These are phyloP conservation scores for Tortricodes alternella DNA, from an alignment of 2,888 invertebrate genomes.

Conservation along the genomic window DNA sequence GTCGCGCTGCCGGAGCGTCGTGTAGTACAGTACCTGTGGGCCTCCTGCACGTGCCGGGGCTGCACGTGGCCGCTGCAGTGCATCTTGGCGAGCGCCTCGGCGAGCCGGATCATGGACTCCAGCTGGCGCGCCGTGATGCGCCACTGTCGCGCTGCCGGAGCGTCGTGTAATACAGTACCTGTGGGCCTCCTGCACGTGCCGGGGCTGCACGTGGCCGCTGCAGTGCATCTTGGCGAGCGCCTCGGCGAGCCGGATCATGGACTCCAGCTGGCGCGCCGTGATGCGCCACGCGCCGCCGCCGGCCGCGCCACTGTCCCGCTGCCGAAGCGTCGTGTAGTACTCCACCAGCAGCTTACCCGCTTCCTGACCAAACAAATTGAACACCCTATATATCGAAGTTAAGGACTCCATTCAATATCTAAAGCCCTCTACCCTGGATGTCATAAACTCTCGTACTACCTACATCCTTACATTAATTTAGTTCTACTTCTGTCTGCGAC, in stretches of 20 bases:
- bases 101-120: slow-evolving; percentile 92
- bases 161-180: slow-evolving; percentile 33
- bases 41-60: slow-evolving; percentile 93
- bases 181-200: slow-evolving; percentile 92
- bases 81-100: slow-evolving; percentile 98
- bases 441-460: no score
- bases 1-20: slow-evolving; percentile 48
- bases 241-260: slow-evolving; percentile 96
- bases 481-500: no score
- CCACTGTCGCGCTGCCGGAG: not conserved
- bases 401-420: no score
- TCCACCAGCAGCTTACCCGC: slow-evolving; percentile 93
- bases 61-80: slow-evolving; percentile 96
- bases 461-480: no score
- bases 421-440: no score
- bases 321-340: slow-evolving; percentile 93
- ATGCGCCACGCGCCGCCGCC: slow-evolving; percentile 92
- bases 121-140: slow-evolving; percentile 91
- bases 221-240: slow-evolving; percentile 98
- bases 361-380: slow-evolving; percentile 79
- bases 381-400: not conserved
- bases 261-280: slow-evolving; percentile 93
- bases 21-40: slow-evolving; percentile 42
- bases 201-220: slow-evolving; percentile 91
- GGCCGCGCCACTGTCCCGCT: slow-evolving; percentile 90